These are phyloP conservation scores for Seira ritae DNA, from an alignment of 2,888 invertebrate genomes.

Conservation along the genomic window DNA sequence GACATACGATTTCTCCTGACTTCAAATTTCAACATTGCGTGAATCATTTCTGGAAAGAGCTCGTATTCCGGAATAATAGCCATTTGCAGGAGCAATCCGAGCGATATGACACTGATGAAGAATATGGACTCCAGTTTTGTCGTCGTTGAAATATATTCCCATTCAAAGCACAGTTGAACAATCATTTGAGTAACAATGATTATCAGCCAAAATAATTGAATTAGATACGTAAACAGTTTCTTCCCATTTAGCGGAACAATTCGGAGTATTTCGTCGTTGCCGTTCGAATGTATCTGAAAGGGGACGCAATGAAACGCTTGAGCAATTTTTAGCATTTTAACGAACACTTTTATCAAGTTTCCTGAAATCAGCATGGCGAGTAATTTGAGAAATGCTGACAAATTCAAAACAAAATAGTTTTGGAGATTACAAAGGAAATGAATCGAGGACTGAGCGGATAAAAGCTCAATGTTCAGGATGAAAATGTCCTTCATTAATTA, in stretches of 20 bases:
- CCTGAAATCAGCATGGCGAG: neutral
- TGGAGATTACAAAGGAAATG: too few relatives aligned
- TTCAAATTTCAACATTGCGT: slow-evolving; percentile 13
- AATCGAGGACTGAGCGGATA: too few relatives aligned
- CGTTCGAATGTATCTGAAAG: too few relatives aligned
- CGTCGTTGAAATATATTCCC: neutral
- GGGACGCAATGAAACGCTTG: neutral
- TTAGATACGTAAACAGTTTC: neutral
- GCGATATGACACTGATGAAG: slow-evolving; percentile 23
- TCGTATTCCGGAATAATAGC: neutral
- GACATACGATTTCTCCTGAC: slow-evolving; percentile 28
- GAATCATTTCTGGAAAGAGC: neutral
- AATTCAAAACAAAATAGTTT: too few relatives aligned
- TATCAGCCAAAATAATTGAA: neutral
- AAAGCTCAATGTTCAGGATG: too few relatives aligned
- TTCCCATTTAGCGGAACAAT: too few relatives aligned
- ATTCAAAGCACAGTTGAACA: neutral
- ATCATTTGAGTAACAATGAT: neutral
- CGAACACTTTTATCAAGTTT: neutral
- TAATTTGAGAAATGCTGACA: too few relatives aligned
- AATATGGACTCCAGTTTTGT: slow-evolving; percentile 29
- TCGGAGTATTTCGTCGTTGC: too few relatives aligned
- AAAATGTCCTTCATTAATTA: too few relatives aligned
- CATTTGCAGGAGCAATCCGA: slow-evolving; percentile 26
- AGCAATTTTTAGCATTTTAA: neutral